Evolutionary conservation across 1,140 invertebrate species (phyloP).

Genomic region (Leptopilina boulardi): DNA sequence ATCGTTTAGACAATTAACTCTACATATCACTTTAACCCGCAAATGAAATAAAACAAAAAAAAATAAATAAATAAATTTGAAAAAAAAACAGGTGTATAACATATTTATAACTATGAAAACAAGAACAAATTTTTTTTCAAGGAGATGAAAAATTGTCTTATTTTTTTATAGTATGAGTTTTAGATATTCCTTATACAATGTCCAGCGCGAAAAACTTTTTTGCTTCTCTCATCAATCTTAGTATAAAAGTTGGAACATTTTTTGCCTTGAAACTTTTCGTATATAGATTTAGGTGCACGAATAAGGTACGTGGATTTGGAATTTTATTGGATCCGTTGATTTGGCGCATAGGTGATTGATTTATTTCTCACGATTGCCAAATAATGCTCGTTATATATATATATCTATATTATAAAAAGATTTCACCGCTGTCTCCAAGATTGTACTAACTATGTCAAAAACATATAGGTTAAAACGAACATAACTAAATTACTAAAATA

Average conservation of each 20-base stretch:
- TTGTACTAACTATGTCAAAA: too few relatives aligned
- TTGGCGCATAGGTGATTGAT: background rate
- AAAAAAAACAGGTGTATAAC: background rate
- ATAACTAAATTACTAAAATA: too few relatives aligned
- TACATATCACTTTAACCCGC: background rate
- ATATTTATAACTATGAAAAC: too few relatives aligned
- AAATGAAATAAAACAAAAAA: background rate
- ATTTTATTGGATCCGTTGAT: conserved; percentile 20
- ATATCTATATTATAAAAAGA: too few relatives aligned
- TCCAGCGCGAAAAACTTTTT: background rate
- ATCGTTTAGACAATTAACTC: background rate
- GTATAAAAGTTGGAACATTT: background rate
- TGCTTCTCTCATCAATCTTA: conserved; percentile 16
- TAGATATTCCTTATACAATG: background rate
- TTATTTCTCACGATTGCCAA: background rate
- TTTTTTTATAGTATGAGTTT: background rate
- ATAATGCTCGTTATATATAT: background rate
- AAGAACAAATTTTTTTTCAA: background rate
- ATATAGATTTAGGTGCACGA: too few relatives aligned
- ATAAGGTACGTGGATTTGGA: too few relatives aligned
- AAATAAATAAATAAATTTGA: background rate
- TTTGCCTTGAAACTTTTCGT: conserved; percentile 3
- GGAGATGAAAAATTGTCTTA: background rate
- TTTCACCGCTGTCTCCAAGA: too few relatives aligned
- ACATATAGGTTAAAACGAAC: too few relatives aligned